Base-by-base conservation (phyloP, 2,113 vertebrate species). In the Apistogramma diplotaenia region DNA sequence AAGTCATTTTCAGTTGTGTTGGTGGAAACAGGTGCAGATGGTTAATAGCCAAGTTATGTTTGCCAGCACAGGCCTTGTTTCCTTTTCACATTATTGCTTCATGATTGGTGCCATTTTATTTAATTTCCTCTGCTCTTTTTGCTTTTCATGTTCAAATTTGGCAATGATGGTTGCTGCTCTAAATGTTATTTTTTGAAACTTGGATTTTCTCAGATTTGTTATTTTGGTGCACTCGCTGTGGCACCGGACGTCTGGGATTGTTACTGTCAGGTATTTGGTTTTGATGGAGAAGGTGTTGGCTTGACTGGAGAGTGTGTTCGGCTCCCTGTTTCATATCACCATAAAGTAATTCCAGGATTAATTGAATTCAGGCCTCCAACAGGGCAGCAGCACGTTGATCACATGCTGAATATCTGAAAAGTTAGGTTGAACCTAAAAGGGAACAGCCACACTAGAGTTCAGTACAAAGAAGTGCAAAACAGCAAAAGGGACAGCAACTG, bases 171-270 rank as follows among this genome's bases (percentile, higher is more conserved):
- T 8, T 67, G 9, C 37, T 67, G 23, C 40, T 43, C 62, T 46
- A 70, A 49, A 25, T 49, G 16, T 70, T 51, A n/a, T 27, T 49
- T 51, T 70, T 49, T 70, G 27, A 3, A 29, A 27, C 9, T 15
- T 67, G 15, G 62, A 67, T 46, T 67, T 67, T 23, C 40, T 46
- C 49, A 16, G 40, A 67, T 67, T 67, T 67, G 10, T 27, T 67
- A 3, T 46, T 67, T 46, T 6, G 61, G 43, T 46, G 15, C 61
- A 18, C 61, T 43, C 37, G 10, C 23, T 67, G 23, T 27, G 37
- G 23, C 37, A 65, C 40, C 27, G 37, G 37, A 67, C 46, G 37
- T 67, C 62, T 16, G 27, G 15, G 25, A 67, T 16, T 19, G 23
- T 65, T 65, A 25, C 61, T 65, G 43, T 65, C 25, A 9, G 6